Evolutionary conservation across 2,888 invertebrate species (phyloP).

Genomic region (Caenorhabditis panamensis): DNA sequence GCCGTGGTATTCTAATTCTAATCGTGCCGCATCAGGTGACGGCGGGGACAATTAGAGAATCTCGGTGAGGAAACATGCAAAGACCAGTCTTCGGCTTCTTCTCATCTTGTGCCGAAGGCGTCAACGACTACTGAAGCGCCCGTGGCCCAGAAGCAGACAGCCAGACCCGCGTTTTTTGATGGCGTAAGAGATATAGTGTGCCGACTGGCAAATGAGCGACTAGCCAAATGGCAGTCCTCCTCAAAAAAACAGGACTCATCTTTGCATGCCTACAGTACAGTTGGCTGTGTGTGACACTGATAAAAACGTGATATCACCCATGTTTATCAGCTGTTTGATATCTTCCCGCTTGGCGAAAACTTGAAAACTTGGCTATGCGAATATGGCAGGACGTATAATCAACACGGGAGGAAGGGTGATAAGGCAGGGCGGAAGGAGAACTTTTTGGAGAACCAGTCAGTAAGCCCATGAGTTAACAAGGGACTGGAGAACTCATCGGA

Average conservation of each 20-base stretch:
- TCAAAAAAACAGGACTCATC: conserved; percentile 2
- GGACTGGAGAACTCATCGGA: no score
- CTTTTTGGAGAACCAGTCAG: background rate
- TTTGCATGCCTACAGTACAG: background rate
- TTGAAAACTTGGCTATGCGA: background rate
- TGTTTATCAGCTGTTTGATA: conserved; percentile 4
- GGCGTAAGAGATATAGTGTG: background rate
- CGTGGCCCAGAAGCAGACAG: background rate
- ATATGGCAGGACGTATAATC: background rate
- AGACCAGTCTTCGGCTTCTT: background rate
- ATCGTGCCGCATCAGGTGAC: conserved; percentile 9
- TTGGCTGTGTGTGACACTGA: background rate
- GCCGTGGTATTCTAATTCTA: background rate
- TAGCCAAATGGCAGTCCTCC: background rate
- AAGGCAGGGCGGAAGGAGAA: background rate
- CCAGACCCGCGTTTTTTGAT: background rate
- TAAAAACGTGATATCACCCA: conserved; percentile 3
- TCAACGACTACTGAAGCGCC: background rate
- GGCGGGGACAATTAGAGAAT: conserved; percentile 2
- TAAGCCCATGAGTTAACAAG: no score
- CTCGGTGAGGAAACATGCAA: background rate
- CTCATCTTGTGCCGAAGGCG: conserved; percentile 2
- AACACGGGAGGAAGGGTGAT: background rate
- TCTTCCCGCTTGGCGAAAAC: background rate
- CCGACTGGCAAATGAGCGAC: background rate